Evolutionary conservation across 2,113 vertebrate species (phyloP), one percentile per base, ranked within the genome.

Genomic region (Tauraco erythrolophus): DNA sequence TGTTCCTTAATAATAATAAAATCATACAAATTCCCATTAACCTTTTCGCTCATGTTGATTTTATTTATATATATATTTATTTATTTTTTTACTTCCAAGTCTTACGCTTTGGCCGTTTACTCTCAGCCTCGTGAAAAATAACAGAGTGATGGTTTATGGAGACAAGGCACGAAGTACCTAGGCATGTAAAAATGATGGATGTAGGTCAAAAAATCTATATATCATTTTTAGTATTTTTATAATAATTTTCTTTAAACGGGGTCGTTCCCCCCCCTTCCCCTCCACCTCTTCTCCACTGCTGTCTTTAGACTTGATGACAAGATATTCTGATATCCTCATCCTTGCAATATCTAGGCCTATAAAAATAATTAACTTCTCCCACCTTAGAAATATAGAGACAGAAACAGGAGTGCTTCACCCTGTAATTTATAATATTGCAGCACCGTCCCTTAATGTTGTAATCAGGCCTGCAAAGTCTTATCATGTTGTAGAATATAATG

Each of bases 311-410:
- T 78, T 50, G 88, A 23, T 94, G 91, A 94, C 95, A 75, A 78
- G 97, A 97, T 96, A 65, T 96, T 92, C 95, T 21, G 95, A 93
- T 91, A 78, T 66, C 90, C 97, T 94, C 51, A 66, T 83, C 93
- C 95, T 96, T 93, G 94, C 96, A 97, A 97, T 98, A 97, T 97
- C 97, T 97, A 95, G 91, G 93, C 97, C 98, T 98, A 96, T 96
- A 97, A 97, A 98, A 97, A 98, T 98, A 98, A 98, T 98, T 97
- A 98, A 98, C 97, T 98, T 98, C 97, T 98, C 97, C 93, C 45
- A 92, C 94, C 90, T 86, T 91, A 96, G 95, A 98, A 97, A 95
- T 80, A 96, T 96, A 94, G 97, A 98, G 96, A 95, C 78, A 93
- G 97, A 89, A 96, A 61, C 96, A 95, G 97, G 89, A 93, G 93